phyloP scores from a whole-genome alignment of 2,888 invertebrate genomes.

The Nesidiocoris tenuis region DNA sequence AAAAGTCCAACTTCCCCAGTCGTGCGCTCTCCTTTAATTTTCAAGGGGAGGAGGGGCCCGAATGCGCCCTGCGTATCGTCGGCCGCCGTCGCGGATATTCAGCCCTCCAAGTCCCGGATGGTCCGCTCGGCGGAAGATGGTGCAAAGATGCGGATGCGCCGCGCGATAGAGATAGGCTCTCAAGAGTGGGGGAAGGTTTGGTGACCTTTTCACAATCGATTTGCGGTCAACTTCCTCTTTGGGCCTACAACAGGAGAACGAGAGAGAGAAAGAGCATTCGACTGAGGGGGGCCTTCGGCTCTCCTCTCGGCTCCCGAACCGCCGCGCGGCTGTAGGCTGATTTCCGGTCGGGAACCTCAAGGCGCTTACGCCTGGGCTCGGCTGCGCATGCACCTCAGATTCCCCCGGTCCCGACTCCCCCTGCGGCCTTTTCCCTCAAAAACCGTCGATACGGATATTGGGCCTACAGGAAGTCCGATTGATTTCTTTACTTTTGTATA shows the following conservation, averaged over 20 bases:
- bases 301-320: background rate
- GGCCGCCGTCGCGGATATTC: too few relatives aligned
- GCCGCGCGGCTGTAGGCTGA: constrained; percentile 9
- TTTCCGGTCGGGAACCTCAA: constrained; percentile 33
- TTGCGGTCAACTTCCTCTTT: constrained; percentile 38
- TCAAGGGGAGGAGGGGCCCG: too few relatives aligned
- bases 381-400: constrained; percentile 33
- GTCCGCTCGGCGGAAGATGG: background rate
- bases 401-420: background rate
- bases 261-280: background rate
- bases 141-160: background rate
- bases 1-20: too few relatives aligned
- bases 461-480: constrained; percentile 24
- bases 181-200: background rate
- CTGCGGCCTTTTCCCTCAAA: constrained; percentile 2
- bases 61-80: background rate
- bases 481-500: constrained; percentile 8
- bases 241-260: constrained; percentile 17
- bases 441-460: constrained; percentile 38
- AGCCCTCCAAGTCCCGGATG: background rate
- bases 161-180: background rate
- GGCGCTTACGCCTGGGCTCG: constrained; percentile 23
- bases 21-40: too few relatives aligned
- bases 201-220: constrained; percentile 39
- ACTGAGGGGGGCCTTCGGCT: background rate